Evolutionary conservation across 1,140 invertebrate species (phyloP).

Genomic region (Trichonephila clavata): DNA sequence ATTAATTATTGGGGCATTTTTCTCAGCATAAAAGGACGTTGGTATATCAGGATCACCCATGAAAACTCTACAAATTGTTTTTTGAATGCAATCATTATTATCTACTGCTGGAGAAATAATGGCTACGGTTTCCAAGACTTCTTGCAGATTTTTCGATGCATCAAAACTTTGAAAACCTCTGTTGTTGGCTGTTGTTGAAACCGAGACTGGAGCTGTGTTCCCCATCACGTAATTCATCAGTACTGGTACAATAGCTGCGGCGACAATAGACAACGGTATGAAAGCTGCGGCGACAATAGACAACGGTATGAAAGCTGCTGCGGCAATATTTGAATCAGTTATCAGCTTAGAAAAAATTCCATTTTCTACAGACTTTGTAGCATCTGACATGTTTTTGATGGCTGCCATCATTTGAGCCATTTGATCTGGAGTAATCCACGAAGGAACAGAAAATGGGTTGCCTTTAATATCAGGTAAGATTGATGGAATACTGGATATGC

Average conservation of each 20-base stretch:
- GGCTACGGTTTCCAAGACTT: slow-evolving; percentile 10
- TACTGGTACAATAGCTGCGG: slow-evolving; percentile 44
- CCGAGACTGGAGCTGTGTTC: neutral
- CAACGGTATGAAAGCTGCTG: slow-evolving; percentile 56
- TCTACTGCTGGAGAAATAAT: slow-evolving; percentile 31
- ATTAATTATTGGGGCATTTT: neutral
- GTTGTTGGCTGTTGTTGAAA: slow-evolving; percentile 40
- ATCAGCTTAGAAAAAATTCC: slow-evolving; percentile 43
- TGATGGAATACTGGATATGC: neutral
- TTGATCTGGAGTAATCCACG: neutral
- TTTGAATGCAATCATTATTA: slow-evolving; percentile 48
- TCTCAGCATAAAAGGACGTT: slow-evolving; percentile 6
- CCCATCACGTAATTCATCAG: slow-evolving; percentile 66
- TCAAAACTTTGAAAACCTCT: slow-evolving; percentile 19
- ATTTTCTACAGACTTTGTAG: neutral
- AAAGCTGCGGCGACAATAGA: slow-evolving; percentile 44
- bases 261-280: slow-evolving; percentile 36
- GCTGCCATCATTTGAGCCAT: slow-evolving; percentile 48
- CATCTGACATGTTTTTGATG: neutral
- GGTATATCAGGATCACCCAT: neutral
- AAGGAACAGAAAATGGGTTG: neutral
- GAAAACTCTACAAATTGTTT: slow-evolving; percentile 29
- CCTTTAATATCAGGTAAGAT: neutral
- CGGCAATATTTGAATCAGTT: slow-evolving; percentile 27
- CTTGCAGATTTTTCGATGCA: neutral